Base-by-base conservation (phyloP, 2,888 invertebrate genomes). In the Lepidochrysops patricia region DNA sequence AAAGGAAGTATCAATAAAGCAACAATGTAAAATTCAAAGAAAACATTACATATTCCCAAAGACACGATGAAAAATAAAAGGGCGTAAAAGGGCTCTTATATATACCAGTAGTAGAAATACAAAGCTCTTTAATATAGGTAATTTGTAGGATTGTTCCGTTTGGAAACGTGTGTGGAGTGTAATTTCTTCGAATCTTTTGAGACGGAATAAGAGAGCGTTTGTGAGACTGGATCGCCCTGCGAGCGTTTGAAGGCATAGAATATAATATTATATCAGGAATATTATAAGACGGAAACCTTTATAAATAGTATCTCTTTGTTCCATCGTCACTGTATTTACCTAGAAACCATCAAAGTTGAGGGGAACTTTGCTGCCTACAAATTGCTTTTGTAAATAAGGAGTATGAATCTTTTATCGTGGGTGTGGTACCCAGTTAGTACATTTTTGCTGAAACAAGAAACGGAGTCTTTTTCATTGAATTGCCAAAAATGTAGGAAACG, bases 121-220 rank as follows among this genome's bases (percentile, higher is more conserved):
- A 54, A 54, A 54, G 29, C 54, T 27, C 32, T 54, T 54, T 54
- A 54, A 54, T 54, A 54, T 54, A 32, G 32, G 54, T 54, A 54
- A 54, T 54, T 54, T 54, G 54, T 29, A 19, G 32, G 29, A 54
- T 54, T 54, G 32, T 54, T 54, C 54, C 32, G 29, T 54, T 54
- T 29, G 9, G 19, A 29, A 54, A 54, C 27, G 29, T 54, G 54
- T 19, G 52, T 29, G 52, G 13, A 52, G 27, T 27, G 54, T 27
- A 54, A 54, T 54, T 54, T 54, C 29, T 54, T 15, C 19, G 32
- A 54, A 54, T 54, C 54, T 32, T 54, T 54, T 23, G 19, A 50
- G 25, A n/a, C 50, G 50, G 13, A 26, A 26, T 50, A 50, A 50
- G 49, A 50, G 26, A 25, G 26, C 50, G 25, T 50, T 37, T 13